Evolutionary conservation across 2,113 vertebrate species (phyloP).

Genomic region (Pholis gunnellus): DNA sequence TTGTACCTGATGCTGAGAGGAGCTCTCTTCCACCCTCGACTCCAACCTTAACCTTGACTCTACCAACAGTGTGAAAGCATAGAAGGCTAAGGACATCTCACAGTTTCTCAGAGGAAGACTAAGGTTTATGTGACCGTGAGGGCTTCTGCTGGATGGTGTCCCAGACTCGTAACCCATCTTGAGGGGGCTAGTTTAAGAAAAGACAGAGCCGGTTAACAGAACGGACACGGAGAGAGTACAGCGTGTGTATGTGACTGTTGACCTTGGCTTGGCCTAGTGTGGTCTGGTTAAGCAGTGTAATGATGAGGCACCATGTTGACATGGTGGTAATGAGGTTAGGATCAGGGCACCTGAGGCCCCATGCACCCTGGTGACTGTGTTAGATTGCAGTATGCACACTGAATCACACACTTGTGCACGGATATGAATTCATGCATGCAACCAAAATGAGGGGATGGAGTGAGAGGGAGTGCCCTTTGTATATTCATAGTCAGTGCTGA

Average conservation of each 20-base stretch:
- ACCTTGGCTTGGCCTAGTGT: constrained; percentile 27
- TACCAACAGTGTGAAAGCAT: constrained; percentile 5
- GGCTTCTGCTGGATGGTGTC: not conserved
- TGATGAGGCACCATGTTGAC: constrained; percentile 29
- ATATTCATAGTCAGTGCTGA: not conserved
- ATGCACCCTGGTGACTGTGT: not conserved
- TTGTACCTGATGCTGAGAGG: not conserved
- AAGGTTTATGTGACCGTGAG: constrained; percentile 7
- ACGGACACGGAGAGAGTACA: not conserved
- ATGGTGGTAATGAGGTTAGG: constrained; percentile 45
- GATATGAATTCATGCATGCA: not conserved
- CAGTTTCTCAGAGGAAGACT: not conserved
- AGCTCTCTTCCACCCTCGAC: not conserved
- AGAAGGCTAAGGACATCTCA: not conserved
- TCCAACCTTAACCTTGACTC: not conserved
- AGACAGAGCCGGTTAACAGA: not conserved
- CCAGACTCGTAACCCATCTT: constrained; percentile 10
- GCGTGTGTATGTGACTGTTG: constrained; percentile 3
- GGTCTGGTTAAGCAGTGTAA: constrained; percentile 26
- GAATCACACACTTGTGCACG: not conserved
- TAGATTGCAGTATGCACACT: not conserved
- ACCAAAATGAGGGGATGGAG: not conserved
- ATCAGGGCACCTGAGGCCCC: constrained; percentile 37
- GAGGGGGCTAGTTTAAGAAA: not conserved
- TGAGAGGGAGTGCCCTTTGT: not conserved